Conservation (phyloP, 2,113 vertebrate genomes). For the Cromileptes altivelis region DNA sequence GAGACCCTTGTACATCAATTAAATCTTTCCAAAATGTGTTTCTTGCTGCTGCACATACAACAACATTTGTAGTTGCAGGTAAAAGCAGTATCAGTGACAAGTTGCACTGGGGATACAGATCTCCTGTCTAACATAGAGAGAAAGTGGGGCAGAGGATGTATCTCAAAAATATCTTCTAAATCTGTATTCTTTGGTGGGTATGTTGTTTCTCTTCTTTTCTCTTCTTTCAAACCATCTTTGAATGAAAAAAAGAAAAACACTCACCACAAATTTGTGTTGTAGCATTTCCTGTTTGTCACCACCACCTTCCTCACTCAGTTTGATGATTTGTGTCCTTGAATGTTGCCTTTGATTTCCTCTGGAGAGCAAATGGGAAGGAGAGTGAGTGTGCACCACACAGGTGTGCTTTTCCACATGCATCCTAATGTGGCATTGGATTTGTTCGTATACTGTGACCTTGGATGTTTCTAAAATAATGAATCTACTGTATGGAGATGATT, state of each 20-base stretch:
- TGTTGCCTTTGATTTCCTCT: constrained; percentile 35
- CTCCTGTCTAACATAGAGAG: constrained; percentile 24
- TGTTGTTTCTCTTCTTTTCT: constrained; percentile 32
- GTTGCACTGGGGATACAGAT: constrained; percentile 37
- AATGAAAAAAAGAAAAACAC: constrained; percentile 1
- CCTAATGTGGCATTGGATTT: constrained; percentile 6
- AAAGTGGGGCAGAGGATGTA: constrained; percentile 54
- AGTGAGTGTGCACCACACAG: neutral
- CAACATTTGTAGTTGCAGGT: constrained; percentile 12
- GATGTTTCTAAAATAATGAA: constrained; percentile 5
- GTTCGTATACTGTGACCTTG: neutral
- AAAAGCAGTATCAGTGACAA: constrained; percentile 1
- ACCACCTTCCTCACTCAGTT: constrained; percentile 35
- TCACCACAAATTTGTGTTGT: constrained; percentile 33
- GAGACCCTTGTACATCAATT: neutral
- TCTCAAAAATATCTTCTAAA: constrained; percentile 35
- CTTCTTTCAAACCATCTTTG: constrained; percentile 18
- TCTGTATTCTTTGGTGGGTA: neutral
- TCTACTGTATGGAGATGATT: neutral
- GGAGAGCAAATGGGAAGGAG: constrained; percentile 9
- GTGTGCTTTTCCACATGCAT: neutral
- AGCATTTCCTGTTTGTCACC: constrained; percentile 57
- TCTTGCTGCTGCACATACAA: constrained; percentile 15
- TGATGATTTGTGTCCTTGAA: constrained; percentile 37
- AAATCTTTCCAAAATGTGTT: constrained; percentile 26